Evolutionary conservation across 2,797 vertebrate species (phyloP).

Genomic region (Numenius phaeopus): DNA sequence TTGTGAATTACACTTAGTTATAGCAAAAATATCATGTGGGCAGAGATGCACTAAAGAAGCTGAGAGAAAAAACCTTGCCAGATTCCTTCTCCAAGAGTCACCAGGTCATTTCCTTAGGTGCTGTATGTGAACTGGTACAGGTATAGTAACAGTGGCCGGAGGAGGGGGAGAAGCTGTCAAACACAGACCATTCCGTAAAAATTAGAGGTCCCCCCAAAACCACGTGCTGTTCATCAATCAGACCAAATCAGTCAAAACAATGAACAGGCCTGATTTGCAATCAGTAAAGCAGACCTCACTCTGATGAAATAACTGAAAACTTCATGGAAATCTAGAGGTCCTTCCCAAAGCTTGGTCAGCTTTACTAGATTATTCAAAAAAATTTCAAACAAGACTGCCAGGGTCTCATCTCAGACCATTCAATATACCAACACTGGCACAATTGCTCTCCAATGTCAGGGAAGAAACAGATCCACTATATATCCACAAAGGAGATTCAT

Average conservation of each 20-base stretch:
- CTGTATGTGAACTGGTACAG: accelerated
- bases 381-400: background rate
- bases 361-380: background rate
- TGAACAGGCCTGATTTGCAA: background rate
- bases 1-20: background rate
- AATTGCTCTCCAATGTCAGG: background rate
- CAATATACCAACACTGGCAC: background rate
- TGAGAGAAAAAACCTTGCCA: background rate
- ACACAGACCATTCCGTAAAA: background rate
- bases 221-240: background rate
- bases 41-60: background rate
- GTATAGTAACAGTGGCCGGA: background rate
- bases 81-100: background rate
- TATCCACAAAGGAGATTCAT: background rate
- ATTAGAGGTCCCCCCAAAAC: background rate
- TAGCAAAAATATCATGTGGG: background rate
- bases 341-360: background rate
- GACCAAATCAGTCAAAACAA: background rate
- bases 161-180: background rate
- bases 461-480: background rate
- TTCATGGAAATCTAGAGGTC: background rate
- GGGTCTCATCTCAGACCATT: background rate
- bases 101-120: background rate
- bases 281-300: background rate
- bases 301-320: background rate